phyloP scores from a whole-genome alignment of 2,797 vertebrate species.

The Pangasius krempfi region DNA sequence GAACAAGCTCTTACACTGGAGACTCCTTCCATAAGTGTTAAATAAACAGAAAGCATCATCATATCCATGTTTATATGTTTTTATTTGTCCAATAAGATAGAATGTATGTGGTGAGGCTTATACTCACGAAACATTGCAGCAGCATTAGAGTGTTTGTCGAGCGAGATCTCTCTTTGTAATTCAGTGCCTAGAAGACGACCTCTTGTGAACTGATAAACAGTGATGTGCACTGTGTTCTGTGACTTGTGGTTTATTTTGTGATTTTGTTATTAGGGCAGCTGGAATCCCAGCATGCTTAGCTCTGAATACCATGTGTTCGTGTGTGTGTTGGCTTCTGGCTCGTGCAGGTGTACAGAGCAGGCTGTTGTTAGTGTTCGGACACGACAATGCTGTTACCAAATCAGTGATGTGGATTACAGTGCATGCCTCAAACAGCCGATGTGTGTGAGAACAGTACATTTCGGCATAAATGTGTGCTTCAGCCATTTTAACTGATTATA shows the following conservation, averaged over 20 bases:
- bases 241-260: not conserved
- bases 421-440: not conserved
- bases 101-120: not conserved
- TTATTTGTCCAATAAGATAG: not conserved
- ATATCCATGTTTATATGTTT: not conserved
- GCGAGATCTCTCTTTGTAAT: not conserved
- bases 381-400: too few species aligned
- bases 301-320: not conserved
- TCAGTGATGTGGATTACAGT: not conserved
- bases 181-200: not conserved
- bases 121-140: not conserved
- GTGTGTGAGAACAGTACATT: not conserved
- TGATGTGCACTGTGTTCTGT: not conserved
- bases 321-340: not conserved
- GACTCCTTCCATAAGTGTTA: not conserved
- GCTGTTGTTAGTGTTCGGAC: not conserved
- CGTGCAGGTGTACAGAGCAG: not conserved
- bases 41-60: not conserved
- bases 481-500: not conserved
- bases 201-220: not conserved
- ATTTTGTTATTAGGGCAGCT: not conserved
- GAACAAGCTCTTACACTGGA: not conserved
- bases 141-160: not conserved
- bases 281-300: constrained; percentile 3
- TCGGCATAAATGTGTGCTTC: not conserved